These are phyloP conservation scores for Antheraea pernyi DNA, from an alignment of 1,140 invertebrate species.

Conservation along the genomic window DNA sequence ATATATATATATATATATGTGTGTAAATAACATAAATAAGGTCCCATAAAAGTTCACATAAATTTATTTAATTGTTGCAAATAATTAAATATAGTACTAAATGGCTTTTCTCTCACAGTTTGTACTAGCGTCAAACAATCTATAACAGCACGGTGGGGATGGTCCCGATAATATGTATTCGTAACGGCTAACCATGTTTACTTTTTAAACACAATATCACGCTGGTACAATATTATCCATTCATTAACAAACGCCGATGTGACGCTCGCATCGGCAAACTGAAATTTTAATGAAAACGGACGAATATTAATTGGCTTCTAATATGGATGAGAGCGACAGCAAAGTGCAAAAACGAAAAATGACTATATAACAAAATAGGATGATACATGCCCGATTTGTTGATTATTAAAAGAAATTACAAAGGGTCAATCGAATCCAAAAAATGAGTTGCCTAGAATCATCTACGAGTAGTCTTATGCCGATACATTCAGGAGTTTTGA, in stretches of 20 bases:
- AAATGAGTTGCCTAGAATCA: no score
- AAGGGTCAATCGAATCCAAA: no score
- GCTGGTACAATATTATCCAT: slow-evolving; percentile 4
- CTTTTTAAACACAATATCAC: slow-evolving; percentile 18
- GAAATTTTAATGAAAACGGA: background rate
- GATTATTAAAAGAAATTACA: no score
- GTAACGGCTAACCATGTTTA: slow-evolving; percentile 29
- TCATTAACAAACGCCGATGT: background rate
- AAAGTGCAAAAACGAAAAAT: no score
- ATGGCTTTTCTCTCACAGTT: slow-evolving; percentile 23
- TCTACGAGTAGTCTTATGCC: no score
- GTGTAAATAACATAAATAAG: no score
- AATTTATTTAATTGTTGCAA: no score
- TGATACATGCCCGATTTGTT: no score
- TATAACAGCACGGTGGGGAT: slow-evolving; percentile 51
- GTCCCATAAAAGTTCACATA: no score
- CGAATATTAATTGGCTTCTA: background rate
- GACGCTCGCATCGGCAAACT: background rate
- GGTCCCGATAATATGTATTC: slow-evolving; percentile 45
- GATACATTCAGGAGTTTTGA: no score
- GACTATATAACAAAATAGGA: no score
- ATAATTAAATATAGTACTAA: slow-evolving; percentile 4
- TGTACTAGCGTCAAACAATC: slow-evolving; percentile 36
- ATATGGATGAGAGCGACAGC: background rate
- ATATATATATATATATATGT: no score